Percentiles rank a stretch among this genome's conserved stretches.
These are phyloP conservation scores for Oophaga pumilio DNA, from an alignment of 2,113 vertebrate species.

Conservation along the genomic window DNA sequence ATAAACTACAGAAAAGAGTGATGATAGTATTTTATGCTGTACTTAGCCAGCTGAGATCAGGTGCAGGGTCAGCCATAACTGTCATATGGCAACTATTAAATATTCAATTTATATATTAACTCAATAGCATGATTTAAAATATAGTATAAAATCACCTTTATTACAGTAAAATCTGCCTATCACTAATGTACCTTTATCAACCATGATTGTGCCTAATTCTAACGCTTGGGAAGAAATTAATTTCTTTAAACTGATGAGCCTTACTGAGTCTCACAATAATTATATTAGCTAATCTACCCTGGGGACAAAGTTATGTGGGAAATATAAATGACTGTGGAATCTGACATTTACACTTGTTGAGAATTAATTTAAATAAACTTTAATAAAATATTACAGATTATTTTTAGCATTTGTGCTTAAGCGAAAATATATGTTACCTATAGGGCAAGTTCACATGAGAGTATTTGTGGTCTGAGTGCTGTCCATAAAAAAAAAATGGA, in stretches of 20 bases:
- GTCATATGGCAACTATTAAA: no score
- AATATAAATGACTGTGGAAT: constrained; percentile 29
- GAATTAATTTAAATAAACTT: constrained; percentile 16
- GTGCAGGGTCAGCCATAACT: no score
- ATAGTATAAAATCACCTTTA: background rate
- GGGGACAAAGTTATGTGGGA: constrained; percentile 36
- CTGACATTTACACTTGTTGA: constrained; percentile 28
- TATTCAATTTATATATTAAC: no score
- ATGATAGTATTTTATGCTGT: no score
- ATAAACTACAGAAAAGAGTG: no score
- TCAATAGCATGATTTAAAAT: no score
- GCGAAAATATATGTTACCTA: background rate
- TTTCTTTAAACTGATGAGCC: constrained; percentile 36
- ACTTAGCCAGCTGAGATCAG: no score
- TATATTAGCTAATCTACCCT: constrained; percentile 32
- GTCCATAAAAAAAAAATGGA: no score
- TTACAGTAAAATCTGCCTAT: background rate
- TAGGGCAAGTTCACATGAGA: no score
- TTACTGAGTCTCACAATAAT: constrained; percentile 37
- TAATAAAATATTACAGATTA: background rate
- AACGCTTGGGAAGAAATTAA: constrained; percentile 9
- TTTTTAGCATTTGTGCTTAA: background rate
- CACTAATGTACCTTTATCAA: constrained; percentile 19
- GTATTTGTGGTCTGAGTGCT: no score
- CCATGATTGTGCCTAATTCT: constrained; percentile 3